A percentile compares a stretch with the other conserved stretches of the same genome.
phyloP scores from a whole-genome alignment of 1,140 invertebrate species.

The Anastatus disparis region DNA sequence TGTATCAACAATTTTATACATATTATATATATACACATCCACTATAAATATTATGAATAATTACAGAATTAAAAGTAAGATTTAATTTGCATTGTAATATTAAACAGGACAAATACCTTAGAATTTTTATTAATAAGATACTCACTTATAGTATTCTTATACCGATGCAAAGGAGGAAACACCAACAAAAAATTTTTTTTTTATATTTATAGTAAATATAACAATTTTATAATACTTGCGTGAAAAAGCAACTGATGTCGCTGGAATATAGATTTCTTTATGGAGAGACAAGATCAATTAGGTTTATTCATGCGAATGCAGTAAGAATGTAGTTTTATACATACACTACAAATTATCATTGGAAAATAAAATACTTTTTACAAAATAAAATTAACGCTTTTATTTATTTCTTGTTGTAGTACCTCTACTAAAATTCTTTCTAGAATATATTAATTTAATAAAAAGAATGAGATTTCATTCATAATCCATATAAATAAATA shows the following conservation, averaged over 20 bases:
- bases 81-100: conserved; percentile 51
- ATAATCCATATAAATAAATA: too few species aligned
- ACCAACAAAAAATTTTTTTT: conserved; percentile 43
- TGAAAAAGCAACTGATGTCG: conserved; percentile 40
- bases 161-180: conserved; percentile 31
- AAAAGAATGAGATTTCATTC: too few species aligned
- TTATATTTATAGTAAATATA: conserved; percentile 44
- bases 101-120: conserved; percentile 48
- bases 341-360: conserved; percentile 56
- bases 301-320: conserved; percentile 48
- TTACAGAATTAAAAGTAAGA: conserved; percentile 43
- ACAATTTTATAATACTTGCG: conserved; percentile 24
- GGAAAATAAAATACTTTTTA: conserved; percentile 58
- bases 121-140: conserved; percentile 50
- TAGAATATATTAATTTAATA: too few species aligned
- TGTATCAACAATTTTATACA: conserved; percentile 56
- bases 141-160: conserved; percentile 51
- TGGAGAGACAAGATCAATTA: conserved; percentile 43
- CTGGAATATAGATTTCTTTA: conserved; percentile 41
- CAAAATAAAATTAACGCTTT: conserved; percentile 35
- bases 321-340: conserved; percentile 61
- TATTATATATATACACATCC: conserved; percentile 47
- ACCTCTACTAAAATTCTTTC: too few species aligned
- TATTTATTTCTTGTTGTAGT: conserved; percentile 15
- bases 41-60: conserved; percentile 48